Conservation (phyloP, 2,113 vertebrate genomes). For the Myotis lucifugus region DNA sequence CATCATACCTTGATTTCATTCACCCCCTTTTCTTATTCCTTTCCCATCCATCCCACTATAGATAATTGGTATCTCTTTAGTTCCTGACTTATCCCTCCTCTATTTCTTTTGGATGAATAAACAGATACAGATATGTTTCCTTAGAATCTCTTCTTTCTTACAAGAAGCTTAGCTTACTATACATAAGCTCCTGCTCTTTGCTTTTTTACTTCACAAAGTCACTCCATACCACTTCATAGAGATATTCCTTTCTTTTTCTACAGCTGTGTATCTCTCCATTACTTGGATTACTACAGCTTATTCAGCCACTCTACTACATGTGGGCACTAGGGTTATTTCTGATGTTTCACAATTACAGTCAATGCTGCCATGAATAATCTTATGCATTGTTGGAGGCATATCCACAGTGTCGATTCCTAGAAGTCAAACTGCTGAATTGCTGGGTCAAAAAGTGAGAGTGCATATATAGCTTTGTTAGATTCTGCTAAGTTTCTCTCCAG, state of each 20-base stretch:
- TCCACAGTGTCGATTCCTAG: neutral
- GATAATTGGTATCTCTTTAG: neutral
- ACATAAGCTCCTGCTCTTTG: neutral
- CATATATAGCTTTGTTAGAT: neutral
- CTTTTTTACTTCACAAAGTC: neutral
- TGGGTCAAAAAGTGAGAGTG: neutral
- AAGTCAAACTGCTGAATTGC: neutral
- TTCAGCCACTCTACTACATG: neutral
- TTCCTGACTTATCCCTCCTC: neutral
- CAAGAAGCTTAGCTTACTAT: neutral
- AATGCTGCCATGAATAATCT: neutral
- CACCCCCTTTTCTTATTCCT: neutral
- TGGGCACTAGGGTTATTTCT: neutral
- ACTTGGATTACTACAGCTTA: neutral
- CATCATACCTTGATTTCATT: neutral
- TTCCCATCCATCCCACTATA: neutral
- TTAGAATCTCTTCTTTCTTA: neutral
- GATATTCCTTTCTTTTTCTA: neutral
- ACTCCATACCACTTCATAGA: neutral
- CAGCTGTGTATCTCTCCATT: too few species aligned
- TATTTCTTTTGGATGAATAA: neutral
- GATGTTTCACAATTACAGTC: neutral
- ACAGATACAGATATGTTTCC: neutral
- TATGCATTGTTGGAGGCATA: neutral
- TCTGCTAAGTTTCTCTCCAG: neutral